Conservation (phyloP, 2,113 vertebrate genomes). For the Odocoileus hemionus region DNA sequence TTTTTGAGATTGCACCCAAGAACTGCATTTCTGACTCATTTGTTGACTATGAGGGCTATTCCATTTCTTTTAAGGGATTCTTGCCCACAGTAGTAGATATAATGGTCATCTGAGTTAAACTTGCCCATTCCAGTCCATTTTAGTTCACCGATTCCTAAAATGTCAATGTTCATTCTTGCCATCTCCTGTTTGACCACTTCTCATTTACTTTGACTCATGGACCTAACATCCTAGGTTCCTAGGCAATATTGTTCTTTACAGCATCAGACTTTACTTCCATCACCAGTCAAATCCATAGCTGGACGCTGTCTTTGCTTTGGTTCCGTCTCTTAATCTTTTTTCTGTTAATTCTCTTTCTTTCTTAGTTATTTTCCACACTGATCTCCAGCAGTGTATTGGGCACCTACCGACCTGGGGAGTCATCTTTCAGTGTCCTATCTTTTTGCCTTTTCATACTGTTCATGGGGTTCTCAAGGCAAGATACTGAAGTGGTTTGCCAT, state of each 20-base stretch:
- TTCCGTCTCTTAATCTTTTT: neutral
- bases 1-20: neutral
- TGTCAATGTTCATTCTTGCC: neutral
- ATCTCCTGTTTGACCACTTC: neutral
- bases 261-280: neutral
- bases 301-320: neutral
- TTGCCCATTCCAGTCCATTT: neutral
- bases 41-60: neutral
- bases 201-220: neutral
- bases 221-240: neutral
- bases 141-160: neutral
- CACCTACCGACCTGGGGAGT: neutral
- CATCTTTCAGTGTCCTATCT: neutral
- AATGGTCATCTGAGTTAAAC: neutral
- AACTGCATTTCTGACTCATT: neutral
- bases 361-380: neutral
- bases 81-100: neutral
- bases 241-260: neutral
- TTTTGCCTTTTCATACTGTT: neutral
- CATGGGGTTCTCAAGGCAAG: neutral
- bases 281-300: neutral
- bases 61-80: neutral
- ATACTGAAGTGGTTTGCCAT: neutral
- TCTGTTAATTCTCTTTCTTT: neutral
- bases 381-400: neutral